Evolutionary conservation across 2,797 vertebrate genomes (phyloP), one percentile per base, ranked within the genome.

Genomic region (Acomys russatus): DNA sequence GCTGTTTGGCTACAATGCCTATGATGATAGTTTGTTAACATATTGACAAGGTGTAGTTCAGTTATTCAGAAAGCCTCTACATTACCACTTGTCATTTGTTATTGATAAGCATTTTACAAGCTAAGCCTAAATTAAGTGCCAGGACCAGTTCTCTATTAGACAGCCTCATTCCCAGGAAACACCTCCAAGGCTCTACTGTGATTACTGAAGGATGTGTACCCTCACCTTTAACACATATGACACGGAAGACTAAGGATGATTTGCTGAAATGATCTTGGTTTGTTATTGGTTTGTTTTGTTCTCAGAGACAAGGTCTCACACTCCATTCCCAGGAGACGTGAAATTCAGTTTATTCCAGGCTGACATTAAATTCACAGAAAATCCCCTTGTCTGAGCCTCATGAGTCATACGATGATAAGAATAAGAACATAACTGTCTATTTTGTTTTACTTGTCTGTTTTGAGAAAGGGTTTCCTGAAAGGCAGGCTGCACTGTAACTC

Each of bases 21-120:
- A 56, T 74, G 92, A 59, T 78, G 59, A 35, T 51, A 78, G 66
- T 96, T 64, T 92, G 44, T 96, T 97, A 95, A 90, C 64, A 94
- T 92, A 51, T 35, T 74, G 30, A 1, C 0, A 35, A 25, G 20
- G 5, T 38, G 30, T 8, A 33, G 74, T 83, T 89, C 54, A 83
- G 30, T 91, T 79, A 92, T 94, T 94, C 56, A 82, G 61, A 91
- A 92, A 84, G 6, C 12, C 51, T 84, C 78, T 15, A 91, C 83
- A 94, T 92, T 51, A 87, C 38, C 83, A 87, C 8, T 61, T 38
- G n/a, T 1, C 54, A 15, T 1, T 17, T 78, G 28, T 20, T 95
- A 86, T 71, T 59, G 25, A 87, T 83, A 63, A 94, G 68, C 15
- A 11, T 38, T 70, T 91, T 88, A 70, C 15, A 86, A 95, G 18